Conservation (phyloP, 2,888 invertebrate genomes). For the Congeria kusceri region DNA sequence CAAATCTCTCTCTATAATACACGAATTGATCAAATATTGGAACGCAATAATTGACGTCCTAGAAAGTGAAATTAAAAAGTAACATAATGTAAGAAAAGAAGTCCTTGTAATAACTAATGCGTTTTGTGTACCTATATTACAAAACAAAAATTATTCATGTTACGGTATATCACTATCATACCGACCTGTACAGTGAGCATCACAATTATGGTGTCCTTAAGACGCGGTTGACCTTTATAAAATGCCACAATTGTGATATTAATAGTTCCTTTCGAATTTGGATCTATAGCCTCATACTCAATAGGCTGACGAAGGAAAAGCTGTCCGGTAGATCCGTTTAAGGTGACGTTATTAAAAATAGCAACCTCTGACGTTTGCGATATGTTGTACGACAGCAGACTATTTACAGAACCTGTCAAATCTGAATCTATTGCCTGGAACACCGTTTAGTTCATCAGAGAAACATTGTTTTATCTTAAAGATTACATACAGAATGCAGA, state of each 20-base stretch:
- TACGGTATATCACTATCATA: too few relatives aligned
- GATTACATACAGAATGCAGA: too few relatives aligned
- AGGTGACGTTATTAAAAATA: conserved; percentile 11
- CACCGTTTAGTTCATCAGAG: too few relatives aligned
- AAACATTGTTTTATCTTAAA: too few relatives aligned
- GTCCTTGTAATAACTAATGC: too few relatives aligned
- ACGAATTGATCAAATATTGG: conserved; percentile 20
- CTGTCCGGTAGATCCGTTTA: conserved; percentile 22
- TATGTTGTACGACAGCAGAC: conserved; percentile 24
- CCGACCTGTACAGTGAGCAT: conserved; percentile 48
- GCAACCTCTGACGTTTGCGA: conserved; percentile 6
- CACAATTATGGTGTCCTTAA: conserved; percentile 6
- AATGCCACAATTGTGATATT: conserved; percentile 19
- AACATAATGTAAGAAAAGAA: too few relatives aligned
- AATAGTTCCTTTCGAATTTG: conserved; percentile 14
- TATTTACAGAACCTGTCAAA: conserved; percentile 24
- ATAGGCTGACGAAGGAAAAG: conserved; percentile 23
- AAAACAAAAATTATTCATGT: too few relatives aligned
- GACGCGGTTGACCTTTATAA: conserved; percentile 27
- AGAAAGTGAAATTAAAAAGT: too few relatives aligned
- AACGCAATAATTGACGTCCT: conserved; percentile 53
- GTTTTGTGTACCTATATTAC: too few relatives aligned
- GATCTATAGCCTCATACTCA: conserved; percentile 36
- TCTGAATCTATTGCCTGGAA: conserved; percentile 49
- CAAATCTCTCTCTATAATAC: conserved; percentile 23